phyloP scores from a whole-genome alignment of 2,888 invertebrate species.

The Chrysotoxum bicinctum region DNA sequence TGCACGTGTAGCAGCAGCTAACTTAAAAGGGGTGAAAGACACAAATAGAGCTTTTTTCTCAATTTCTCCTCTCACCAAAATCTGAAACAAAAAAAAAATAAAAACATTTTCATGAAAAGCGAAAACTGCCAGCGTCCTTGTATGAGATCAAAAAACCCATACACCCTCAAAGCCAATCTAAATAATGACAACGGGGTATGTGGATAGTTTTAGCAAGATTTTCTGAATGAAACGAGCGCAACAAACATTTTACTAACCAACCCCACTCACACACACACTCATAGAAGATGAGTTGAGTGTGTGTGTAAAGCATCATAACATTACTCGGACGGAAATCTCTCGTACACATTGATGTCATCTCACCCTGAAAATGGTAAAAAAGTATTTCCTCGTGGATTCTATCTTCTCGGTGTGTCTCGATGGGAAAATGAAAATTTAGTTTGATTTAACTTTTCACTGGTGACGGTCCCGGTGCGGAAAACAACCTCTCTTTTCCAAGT shows the following conservation, averaged over 20 bases:
- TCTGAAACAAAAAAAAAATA: not conserved
- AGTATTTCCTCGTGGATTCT: slow-evolving; percentile 69
- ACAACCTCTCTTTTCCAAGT: slow-evolving; percentile 23
- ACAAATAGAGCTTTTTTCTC: slow-evolving; percentile 47
- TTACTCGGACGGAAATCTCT: slow-evolving; percentile 15
- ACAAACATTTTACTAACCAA: slow-evolving; percentile 47
- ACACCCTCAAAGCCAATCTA: not conserved
- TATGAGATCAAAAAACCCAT: slow-evolving; percentile 59
- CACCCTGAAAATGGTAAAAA: slow-evolving; percentile 66
- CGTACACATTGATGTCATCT: slow-evolving; percentile 32
- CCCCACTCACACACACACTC: not conserved
- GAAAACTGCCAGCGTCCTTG: slow-evolving; percentile 68
- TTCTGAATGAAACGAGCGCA: slow-evolving; percentile 69
- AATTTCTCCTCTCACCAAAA: slow-evolving; percentile 15
- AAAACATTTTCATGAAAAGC: slow-evolving; percentile 51
- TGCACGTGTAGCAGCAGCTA: slow-evolving; percentile 48
- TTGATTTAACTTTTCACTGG: slow-evolving; percentile 65
- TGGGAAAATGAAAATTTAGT: slow-evolving; percentile 68
- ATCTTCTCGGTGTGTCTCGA: slow-evolving; percentile 31
- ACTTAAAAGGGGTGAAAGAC: slow-evolving; percentile 1
- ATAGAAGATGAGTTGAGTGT: not conserved
- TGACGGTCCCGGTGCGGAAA: slow-evolving; percentile 68
- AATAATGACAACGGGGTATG: slow-evolving; percentile 10
- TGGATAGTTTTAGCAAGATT: slow-evolving; percentile 28
- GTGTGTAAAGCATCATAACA: slow-evolving; percentile 15